Percentiles rank a stretch among this genome's conserved stretches.
These are phyloP conservation scores for Parus major DNA, from an alignment of 2,113 vertebrate genomes.

Conservation along the genomic window DNA sequence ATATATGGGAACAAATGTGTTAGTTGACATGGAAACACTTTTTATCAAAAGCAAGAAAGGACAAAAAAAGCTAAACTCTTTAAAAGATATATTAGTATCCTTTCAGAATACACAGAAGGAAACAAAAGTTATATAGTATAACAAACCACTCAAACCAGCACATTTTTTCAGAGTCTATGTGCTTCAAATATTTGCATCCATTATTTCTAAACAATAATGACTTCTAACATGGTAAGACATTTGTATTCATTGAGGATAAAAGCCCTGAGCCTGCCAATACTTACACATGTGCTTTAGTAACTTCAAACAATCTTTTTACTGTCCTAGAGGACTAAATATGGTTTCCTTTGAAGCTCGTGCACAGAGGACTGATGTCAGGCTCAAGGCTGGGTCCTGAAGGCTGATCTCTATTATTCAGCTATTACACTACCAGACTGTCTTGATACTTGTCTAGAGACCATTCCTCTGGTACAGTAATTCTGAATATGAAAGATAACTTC, in stretches of 20 bases:
- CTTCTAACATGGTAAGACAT: conserved; percentile 28
- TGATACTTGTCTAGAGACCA: conserved; percentile 13
- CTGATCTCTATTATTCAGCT: conserved; percentile 39
- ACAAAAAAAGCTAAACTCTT: not conserved
- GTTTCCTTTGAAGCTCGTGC: conserved; percentile 49
- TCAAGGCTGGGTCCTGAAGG: conserved; percentile 34
- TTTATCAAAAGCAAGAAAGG: not conserved
- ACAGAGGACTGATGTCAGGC: conserved; percentile 33
- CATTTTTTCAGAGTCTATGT: conserved; percentile 47
- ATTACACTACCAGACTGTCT: conserved; percentile 1
- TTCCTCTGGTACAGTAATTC: conserved; percentile 17
- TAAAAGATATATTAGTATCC: conserved; percentile 16
- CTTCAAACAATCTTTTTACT: conserved; percentile 56
- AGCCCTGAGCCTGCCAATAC: conserved; percentile 28
- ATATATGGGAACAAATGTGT: not conserved
- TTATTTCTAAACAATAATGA: conserved; percentile 55
- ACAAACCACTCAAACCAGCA: not conserved
- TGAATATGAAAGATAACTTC: conserved; percentile 48
- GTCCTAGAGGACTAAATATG: conserved; percentile 48
- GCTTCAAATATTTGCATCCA: conserved; percentile 40
- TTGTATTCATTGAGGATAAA: conserved; percentile 59
- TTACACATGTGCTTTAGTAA: conserved; percentile 37
- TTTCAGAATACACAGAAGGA: conserved; percentile 14
- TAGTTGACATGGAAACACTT: conserved; percentile 38
- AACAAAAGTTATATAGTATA: conserved; percentile 12